Percentiles rank a stretch among this genome's conserved stretches.
phyloP scores from a whole-genome alignment of 2,888 invertebrate genomes.

The Machimus atricapillus region DNA sequence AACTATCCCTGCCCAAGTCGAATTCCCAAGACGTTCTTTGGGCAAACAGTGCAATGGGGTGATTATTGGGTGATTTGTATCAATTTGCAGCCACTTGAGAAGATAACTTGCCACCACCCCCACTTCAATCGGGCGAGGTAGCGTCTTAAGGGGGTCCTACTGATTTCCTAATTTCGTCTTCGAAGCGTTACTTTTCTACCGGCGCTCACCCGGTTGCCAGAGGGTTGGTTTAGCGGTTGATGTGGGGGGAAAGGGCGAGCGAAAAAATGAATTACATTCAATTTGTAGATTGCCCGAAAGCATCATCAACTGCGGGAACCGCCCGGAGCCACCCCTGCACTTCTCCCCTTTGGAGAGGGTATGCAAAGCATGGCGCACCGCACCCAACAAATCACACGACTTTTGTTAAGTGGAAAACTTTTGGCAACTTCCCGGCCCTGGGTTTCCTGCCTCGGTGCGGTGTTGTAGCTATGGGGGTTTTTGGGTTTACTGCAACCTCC shows the following conservation, averaged over 20 bases:
- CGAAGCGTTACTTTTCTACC: not conserved
- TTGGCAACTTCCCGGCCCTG: not conserved
- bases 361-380: not conserved
- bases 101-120: conserved; percentile 39
- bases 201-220: not conserved
- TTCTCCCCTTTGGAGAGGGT: not conserved
- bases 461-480: not conserved
- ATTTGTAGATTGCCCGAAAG: conserved; percentile 39
- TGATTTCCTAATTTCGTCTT: not conserved
- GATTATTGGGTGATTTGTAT: conserved; percentile 61
- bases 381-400: conserved; percentile 40
- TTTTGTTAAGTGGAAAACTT: conserved; percentile 44
- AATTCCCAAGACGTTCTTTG: conserved; percentile 19
- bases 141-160: not conserved
- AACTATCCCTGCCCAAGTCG: not conserved
- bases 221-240: not conserved
- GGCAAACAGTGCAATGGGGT: conserved; percentile 57
- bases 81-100: conserved; percentile 54
- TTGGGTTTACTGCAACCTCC: not conserved
- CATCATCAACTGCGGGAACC: not conserved
- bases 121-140: not conserved
- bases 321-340: not conserved
- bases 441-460: not conserved
- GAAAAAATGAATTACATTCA: conserved; percentile 44
- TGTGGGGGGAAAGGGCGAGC: not conserved